Evolutionary conservation across 1,140 invertebrate genomes (phyloP), one percentile per base, ranked within the genome.

Genomic region (Belonocnema kinseyi): DNA sequence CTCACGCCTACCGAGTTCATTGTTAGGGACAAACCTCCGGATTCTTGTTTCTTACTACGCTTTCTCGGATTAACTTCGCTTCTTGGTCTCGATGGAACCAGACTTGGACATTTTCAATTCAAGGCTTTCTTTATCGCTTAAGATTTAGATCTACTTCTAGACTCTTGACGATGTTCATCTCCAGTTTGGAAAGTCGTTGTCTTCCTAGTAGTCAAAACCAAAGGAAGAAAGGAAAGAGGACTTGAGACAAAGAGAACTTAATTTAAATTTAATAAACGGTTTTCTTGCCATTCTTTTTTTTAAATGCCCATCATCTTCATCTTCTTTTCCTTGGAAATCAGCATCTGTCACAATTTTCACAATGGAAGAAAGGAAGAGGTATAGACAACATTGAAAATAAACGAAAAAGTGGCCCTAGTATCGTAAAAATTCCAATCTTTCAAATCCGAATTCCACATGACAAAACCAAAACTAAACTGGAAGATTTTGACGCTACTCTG

Each of bases 341-440:
- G 40, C 40, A 46, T 46, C 40, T 46, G 40, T 46, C 40, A 46
- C 10, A 46, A 46, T 8, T 46, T 54, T 77, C 13, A 16, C 50
- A 80, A 73, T 77, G 75, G 72, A 77, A 75, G 16, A 61, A 73
- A 80, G 75, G 79, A 77, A 72, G 53, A 78, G 58, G 17, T 56
- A 56, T 26, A 71, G 17, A 66, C 21, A 40, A 40, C 13, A 66
- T 40, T 33, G 26, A 66, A 66, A 46, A 66, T n/a, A 66, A 66
- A 66, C 26, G 53, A 54, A 19, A 54, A 61, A 66, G 26, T 66
- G 61, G 61, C 61, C 61, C 61, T 40, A 66, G 61, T 66, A 66
- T 46, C 61, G 61, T 66, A 16, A 66, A 66, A 66, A 14, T 74
- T 50, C 21, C 71, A 33, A 56, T 72, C 53, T 4, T 61, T 75